Conservation (phyloP, 2,888 invertebrate species). For the Spatulosminthurus flaviceps region DNA sequence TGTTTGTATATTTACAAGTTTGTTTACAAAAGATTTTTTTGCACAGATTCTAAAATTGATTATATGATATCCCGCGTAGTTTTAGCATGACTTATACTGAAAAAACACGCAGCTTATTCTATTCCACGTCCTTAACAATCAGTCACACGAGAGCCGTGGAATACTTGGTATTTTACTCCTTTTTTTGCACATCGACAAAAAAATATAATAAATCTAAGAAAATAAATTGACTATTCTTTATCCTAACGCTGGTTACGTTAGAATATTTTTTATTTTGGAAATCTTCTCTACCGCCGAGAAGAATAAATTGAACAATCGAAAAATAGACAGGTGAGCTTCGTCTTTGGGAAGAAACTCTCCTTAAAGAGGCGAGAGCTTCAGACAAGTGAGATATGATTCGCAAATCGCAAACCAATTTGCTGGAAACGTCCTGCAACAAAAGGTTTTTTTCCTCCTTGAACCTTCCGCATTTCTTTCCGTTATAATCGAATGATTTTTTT, state of each 20-base stretch:
- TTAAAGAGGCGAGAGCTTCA: not conserved
- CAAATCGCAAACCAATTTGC: not conserved
- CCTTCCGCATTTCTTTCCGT: no score
- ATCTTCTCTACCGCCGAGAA: not conserved
- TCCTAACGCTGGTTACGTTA: not conserved
- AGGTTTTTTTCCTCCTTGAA: no score
- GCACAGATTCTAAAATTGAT: slow-evolving; percentile 9
- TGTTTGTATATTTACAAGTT: not conserved
- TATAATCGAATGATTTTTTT: no score
- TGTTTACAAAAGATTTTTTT: not conserved
- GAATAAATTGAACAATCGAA: slow-evolving; percentile 8
- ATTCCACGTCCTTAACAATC: no score
- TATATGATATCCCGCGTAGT: not conserved
- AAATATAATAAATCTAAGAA: no score
- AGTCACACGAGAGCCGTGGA: not conserved
- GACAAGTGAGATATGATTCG: not conserved
- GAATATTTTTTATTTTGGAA: not conserved
- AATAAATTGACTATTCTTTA: not conserved
- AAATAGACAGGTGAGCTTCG: not conserved
- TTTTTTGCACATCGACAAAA: no score
- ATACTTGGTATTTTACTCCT: no score
- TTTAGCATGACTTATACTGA: not conserved
- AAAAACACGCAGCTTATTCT: not conserved
- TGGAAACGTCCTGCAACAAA: no score
- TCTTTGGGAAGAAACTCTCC: not conserved